Evolutionary conservation across 2,113 vertebrate species (phyloP).

Genomic region (Megaceryle torquata): DNA sequence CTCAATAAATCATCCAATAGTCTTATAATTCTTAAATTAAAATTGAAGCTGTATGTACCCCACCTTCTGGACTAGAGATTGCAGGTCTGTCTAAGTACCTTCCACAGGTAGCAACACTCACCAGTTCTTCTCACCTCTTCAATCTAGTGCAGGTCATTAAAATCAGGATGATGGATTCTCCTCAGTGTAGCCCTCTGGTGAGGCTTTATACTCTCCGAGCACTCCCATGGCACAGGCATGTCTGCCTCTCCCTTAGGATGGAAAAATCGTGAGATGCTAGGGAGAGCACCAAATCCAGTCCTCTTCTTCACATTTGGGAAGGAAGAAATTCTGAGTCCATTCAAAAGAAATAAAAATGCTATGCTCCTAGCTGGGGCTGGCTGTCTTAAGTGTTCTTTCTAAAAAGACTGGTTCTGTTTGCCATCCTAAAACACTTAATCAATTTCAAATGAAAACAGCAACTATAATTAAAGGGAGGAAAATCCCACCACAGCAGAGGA

Average conservation of each 20-base stretch:
- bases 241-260: not conserved
- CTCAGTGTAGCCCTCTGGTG: not conserved
- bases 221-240: not conserved
- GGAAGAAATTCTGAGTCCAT: not conserved
- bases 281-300: not conserved
- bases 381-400: not conserved
- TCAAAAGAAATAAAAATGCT: not conserved
- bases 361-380: not conserved
- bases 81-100: not conserved
- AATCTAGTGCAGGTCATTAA: not conserved
- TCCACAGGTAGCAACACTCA: not conserved
- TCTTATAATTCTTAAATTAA: not conserved
- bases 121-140: not conserved
- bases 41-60: not conserved
- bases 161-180: not conserved
- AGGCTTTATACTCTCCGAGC: not conserved
- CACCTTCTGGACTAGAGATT: not conserved
- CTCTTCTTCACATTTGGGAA: not conserved
- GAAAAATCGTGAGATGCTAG: not conserved
- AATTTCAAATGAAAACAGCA: conserved; percentile 61
- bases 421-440: conserved; percentile 52
- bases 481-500: conserved; percentile 52
- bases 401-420: conserved; percentile 21
- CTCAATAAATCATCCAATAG: not conserved
- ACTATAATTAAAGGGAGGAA: conserved; percentile 58